A percentile compares a stretch with the other conserved stretches of the same genome.
These are phyloP conservation scores for Malurus leucopterus DNA, from an alignment of 2,797 vertebrate species.

Conservation along the genomic window DNA sequence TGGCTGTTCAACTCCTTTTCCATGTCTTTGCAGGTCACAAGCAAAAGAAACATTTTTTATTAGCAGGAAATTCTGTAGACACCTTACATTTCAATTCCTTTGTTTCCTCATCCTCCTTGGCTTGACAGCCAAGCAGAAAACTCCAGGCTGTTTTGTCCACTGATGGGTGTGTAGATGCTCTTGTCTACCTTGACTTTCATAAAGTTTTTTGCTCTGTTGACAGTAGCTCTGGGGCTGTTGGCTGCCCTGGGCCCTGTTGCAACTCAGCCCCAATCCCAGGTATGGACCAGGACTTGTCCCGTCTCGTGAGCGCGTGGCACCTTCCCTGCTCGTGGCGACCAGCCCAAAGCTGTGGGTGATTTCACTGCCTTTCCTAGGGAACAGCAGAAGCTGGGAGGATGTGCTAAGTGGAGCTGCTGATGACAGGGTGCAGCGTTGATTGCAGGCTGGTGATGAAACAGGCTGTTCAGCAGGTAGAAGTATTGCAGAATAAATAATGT, in stretches of 20 bases:
- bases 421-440: not conserved
- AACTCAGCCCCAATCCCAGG: rapidly evolving
- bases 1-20: not conserved
- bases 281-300: rapidly evolving
- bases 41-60: not conserved
- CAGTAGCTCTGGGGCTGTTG: rapidly evolving
- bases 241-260: not conserved
- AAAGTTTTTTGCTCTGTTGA: not conserved
- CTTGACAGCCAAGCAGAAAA: not conserved
- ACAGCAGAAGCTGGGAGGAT: not conserved
- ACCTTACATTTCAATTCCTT: not conserved
- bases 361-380: not conserved
- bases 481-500: not conserved
- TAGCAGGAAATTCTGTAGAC: not conserved
- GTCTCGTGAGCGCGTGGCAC: rapidly evolving
- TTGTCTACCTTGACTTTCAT: not conserved
- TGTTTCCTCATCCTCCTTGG: not conserved
- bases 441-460: not conserved
- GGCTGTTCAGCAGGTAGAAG: not conserved
- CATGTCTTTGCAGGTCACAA: not conserved
- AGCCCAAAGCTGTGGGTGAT: rapidly evolving
- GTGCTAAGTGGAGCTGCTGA: not conserved
- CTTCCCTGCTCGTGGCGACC: rapidly evolving
- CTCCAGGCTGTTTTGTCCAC: not conserved
- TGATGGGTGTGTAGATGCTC: not conserved